These are phyloP conservation scores for Ylistrum balloti DNA, from an alignment of 1,140 invertebrate genomes.

Conservation along the genomic window DNA sequence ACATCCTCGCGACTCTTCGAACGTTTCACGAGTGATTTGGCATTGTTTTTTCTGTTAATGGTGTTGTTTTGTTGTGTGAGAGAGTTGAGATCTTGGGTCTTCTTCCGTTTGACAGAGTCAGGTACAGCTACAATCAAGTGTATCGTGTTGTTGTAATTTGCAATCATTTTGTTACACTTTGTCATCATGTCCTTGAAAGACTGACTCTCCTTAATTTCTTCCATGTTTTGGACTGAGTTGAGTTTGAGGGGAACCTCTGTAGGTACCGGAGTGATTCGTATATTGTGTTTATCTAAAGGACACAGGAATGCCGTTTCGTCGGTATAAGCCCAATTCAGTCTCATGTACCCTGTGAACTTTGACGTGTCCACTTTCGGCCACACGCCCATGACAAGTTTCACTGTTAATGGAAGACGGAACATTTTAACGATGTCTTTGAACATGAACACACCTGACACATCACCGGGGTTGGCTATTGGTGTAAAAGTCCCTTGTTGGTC, in stretches of 20 bases:
- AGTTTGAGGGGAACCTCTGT: constrained; percentile 93
- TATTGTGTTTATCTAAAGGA: constrained; percentile 86
- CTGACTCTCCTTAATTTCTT: constrained; percentile 89
- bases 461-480: constrained; percentile 93
- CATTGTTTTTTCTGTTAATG: constrained; percentile 78
- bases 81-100: constrained; percentile 73
- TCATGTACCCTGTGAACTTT: constrained; percentile 86
- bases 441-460: constrained; percentile 94
- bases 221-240: constrained; percentile 91
- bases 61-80: constrained; percentile 60
- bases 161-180: constrained; percentile 89
- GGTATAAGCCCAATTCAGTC: constrained; percentile 91
- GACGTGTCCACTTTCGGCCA: constrained; percentile 86
- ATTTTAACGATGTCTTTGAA: constrained; percentile 92
- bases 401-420: constrained; percentile 92
- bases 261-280: constrained; percentile 91
- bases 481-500: constrained; percentile 95
- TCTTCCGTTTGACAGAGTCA: constrained; percentile 70
- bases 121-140: constrained; percentile 83
- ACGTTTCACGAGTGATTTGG: constrained; percentile 61
- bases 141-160: constrained; percentile 92
- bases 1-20: constrained; percentile 84
- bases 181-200: constrained; percentile 92
- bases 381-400: constrained; percentile 93
- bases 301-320: constrained; percentile 89